These are phyloP conservation scores for Allolobophora icterica DNA, from an alignment of 2,888 invertebrate species.

Conservation along the genomic window DNA sequence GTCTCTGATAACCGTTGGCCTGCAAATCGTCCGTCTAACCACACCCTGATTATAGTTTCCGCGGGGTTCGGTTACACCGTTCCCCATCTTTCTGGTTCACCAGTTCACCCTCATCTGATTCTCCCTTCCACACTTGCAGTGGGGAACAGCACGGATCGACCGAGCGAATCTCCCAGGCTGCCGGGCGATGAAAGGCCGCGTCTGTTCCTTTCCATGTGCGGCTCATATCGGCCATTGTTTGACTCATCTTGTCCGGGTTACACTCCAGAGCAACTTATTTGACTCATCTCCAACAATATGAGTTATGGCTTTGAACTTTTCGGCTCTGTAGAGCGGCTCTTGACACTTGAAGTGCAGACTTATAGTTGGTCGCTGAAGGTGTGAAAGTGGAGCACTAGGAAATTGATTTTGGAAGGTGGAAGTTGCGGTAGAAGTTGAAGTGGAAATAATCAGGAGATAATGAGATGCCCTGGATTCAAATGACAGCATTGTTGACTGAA, in stretches of 20 bases:
- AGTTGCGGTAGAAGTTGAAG: too few species aligned
- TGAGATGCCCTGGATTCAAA: too few species aligned
- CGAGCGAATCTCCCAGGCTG: not conserved
- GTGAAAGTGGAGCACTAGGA: too few species aligned
- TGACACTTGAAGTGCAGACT: too few species aligned
- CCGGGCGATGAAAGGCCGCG: not conserved
- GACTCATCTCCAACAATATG: not conserved
- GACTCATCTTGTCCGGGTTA: not conserved
- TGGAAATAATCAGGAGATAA: too few species aligned
- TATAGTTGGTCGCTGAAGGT: too few species aligned
- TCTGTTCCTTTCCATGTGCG: not conserved
- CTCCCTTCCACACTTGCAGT: not conserved
- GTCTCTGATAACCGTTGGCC: constrained; percentile 6
- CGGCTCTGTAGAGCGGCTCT: too few species aligned
- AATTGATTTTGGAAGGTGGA: too few species aligned
- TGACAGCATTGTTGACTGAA: too few species aligned
- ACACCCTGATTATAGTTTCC: not conserved
- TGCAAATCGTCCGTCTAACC: not conserved
- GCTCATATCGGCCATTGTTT: not conserved
- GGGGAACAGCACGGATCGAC: not conserved
- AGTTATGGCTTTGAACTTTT: too few species aligned
- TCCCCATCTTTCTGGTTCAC: not conserved
- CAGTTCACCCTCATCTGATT: not conserved
- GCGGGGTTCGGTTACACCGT: not conserved
- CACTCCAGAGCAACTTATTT: not conserved